Percentiles rank a stretch among this genome's conserved stretches.
Evolutionary conservation across 2,797 vertebrate genomes (phyloP).

Genomic region (Menidia menidia): DNA sequence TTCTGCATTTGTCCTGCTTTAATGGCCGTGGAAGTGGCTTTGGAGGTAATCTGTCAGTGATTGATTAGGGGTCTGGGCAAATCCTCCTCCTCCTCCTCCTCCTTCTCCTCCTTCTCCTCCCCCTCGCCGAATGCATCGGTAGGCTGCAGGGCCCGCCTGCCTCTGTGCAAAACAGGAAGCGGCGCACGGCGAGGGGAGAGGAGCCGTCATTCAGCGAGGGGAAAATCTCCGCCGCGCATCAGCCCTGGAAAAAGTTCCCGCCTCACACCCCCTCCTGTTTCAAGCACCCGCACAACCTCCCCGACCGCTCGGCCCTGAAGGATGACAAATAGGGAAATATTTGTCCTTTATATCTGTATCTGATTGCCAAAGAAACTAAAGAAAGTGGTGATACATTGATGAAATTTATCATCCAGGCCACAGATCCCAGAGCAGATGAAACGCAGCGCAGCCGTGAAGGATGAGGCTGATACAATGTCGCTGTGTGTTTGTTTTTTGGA

Average conservation of each 20-base stretch:
- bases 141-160: slow-evolving; percentile 78
- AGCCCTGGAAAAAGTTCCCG: not conserved
- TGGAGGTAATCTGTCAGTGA: slow-evolving; percentile 99
- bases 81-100: slow-evolving; percentile 61
- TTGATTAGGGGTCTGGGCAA: slow-evolving; percentile 92
- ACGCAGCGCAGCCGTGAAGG: no score
- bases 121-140: slow-evolving; percentile 78
- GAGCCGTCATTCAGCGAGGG: slow-evolving; percentile 1
- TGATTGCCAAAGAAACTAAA: no score
- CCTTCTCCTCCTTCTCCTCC: not conserved
- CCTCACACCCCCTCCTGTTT: no score
- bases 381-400: no score
- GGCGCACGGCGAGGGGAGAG: not conserved
- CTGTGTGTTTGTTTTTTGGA: no score
- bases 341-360: no score
- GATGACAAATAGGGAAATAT: not conserved
- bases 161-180: no score
- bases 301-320: no score
- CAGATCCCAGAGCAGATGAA: no score
- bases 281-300: no score
- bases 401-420: no score
- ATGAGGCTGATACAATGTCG: no score
- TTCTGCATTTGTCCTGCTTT: slow-evolving; percentile 99
- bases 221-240: slow-evolving; percentile 1
- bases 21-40: slow-evolving; percentile 99